Percentiles rank a stretch among this genome's conserved stretches.
These are phyloP conservation scores for Ariopsis seemanni DNA, from an alignment of 2,113 vertebrate genomes.

Conservation along the genomic window DNA sequence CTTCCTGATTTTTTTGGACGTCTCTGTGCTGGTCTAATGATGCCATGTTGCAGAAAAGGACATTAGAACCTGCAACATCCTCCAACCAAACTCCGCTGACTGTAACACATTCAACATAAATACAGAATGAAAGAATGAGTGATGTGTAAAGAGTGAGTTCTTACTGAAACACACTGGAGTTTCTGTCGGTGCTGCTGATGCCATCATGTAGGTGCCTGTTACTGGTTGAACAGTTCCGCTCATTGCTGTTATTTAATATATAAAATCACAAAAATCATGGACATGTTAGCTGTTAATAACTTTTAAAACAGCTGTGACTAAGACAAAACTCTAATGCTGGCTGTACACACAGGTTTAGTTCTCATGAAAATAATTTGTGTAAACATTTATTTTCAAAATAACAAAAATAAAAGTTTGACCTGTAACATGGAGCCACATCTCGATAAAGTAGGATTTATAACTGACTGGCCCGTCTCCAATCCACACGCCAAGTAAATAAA, in stretches of 20 bases:
- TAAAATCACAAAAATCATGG: neutral
- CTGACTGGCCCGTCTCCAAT: no score
- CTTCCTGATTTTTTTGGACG: no score
- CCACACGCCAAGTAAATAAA: no score
- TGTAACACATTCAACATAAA: neutral
- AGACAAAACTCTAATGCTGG: neutral
- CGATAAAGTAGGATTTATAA: no score
- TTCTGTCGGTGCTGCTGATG: no score
- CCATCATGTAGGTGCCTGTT: no score
- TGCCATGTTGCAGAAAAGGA: neutral
- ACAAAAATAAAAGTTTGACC: no score
- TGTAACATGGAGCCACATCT: no score
- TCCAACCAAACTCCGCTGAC: neutral
- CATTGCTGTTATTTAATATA: neutral
- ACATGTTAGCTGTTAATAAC: neutral
- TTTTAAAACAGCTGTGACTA: neutral
- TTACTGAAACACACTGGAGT: neutral
- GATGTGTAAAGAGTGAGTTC: neutral
- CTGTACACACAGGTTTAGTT: neutral
- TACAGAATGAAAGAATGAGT: neutral
- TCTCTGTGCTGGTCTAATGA: no score
- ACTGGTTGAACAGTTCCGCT: no score
- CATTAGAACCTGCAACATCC: neutral
- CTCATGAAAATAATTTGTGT: no score
- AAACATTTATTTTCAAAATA: no score